Evolutionary conservation across 2,113 vertebrate species (phyloP).

Genomic region (Urocynchramus pylzowi): DNA sequence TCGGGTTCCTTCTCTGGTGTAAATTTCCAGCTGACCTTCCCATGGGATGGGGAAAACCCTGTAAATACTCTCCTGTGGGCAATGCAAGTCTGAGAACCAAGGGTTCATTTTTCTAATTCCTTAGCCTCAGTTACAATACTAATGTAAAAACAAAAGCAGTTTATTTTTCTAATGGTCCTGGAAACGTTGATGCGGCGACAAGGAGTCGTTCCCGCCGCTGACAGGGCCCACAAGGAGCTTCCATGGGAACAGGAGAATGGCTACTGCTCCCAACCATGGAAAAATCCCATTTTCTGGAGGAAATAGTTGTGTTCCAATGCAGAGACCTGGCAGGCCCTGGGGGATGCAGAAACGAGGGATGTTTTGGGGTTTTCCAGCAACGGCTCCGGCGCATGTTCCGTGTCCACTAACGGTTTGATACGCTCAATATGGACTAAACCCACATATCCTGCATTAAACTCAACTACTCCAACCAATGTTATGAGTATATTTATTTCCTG

Average conservation of each 20-base stretch:
- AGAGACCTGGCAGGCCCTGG: background rate
- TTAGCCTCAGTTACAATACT: background rate
- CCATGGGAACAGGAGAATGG: rapidly evolving
- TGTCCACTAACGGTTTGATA: background rate
- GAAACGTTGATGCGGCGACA: rapidly evolving
- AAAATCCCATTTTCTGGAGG: background rate
- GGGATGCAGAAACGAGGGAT: rapidly evolving
- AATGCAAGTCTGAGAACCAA: background rate
- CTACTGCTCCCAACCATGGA: rapidly evolving
- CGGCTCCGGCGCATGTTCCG: background rate
- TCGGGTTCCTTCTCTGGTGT: background rate
- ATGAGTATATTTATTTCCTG: background rate
- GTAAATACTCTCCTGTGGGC: conserved; percentile 19
- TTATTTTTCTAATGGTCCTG: conserved; percentile 58
- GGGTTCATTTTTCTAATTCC: background rate
- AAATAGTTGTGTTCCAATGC: rapidly evolving
- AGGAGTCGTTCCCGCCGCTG: rapidly evolving
- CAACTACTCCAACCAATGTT: background rate
- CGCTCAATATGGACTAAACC: background rate
- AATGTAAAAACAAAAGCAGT: conserved; percentile 24
- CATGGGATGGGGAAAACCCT: background rate
- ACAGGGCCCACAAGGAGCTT: background rate
- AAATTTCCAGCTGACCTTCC: background rate
- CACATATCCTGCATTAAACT: background rate
- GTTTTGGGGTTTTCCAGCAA: background rate